Evolutionary conservation across 2,797 vertebrate genomes (phyloP), one percentile per base, ranked within the genome.

Genomic region (Sandelia bainsii): DNA sequence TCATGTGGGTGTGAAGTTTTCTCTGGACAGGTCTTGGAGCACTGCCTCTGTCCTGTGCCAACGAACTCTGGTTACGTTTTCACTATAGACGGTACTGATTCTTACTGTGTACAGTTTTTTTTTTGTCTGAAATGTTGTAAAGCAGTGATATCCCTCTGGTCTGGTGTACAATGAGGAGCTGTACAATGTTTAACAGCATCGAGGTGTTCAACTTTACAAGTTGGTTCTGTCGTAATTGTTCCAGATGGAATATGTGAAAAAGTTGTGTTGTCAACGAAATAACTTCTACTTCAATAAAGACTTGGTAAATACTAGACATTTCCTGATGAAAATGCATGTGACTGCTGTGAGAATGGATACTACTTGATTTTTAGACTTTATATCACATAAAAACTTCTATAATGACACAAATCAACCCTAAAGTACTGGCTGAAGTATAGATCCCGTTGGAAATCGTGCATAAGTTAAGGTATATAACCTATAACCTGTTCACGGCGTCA

Each of bases 1-100:
- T 86, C 89, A 84, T 67, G 27, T 72, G 80, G 84, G 84, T 90
- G 91, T 83, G 86, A 94, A 67, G 74, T 86, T 63, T 63, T 71
- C 65, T 62, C 48, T 49, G 25, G 63, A 74, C 58, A 48, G 46
- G 72, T 75, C 76, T 72, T 49, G 20, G 62, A 65, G 59, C 66
- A n/a, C 76, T 40, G 66, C 69, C 45, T 57, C 72, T 3, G 29
- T 42, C 22, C 50, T 67, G 45, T 20, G n/a, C 56, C 42, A 46
- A 23, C 40, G 29, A 62, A 66, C 58, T 49, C 54, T 17, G 51
- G 63, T 19, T 17, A 60, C 4, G 48, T 67, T 66, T 51, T 62
- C 71, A 44, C 40, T 50, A 44, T 57, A 52, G 22, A 62, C 8
- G 70, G 67, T 78, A 75, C 78, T 3, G 39, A 62, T 45, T 66